A percentile compares a stretch with the other conserved stretches of the same genome.
Evolutionary conservation across 2,888 invertebrate genomes (phyloP).

Genomic region (Agapetus fuscipes): DNA sequence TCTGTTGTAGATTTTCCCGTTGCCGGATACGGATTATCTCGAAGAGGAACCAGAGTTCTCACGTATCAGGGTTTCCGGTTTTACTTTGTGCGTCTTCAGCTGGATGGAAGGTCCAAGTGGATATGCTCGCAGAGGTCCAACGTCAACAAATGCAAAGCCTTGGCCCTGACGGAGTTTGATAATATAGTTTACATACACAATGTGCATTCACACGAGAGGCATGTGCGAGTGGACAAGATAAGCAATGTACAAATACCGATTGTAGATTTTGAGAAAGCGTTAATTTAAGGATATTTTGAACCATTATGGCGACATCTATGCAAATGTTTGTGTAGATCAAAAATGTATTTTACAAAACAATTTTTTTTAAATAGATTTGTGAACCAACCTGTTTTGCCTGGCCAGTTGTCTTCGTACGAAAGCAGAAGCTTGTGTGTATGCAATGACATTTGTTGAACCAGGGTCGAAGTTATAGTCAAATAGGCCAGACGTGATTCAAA

Average conservation of each 20-base stretch:
- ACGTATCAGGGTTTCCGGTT: slow-evolving; percentile 11
- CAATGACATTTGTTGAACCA: too few relatives aligned
- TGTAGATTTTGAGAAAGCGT: slow-evolving; percentile 8
- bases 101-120: slow-evolving; percentile 10
- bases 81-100: slow-evolving; percentile 9
- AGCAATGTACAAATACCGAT: slow-evolving; percentile 9
- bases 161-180: slow-evolving; percentile 10
- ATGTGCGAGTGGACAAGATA: not conserved
- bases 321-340: too few relatives aligned
- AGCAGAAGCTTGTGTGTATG: too few relatives aligned
- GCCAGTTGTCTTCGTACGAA: too few relatives aligned
- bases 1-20: slow-evolving; percentile 2
- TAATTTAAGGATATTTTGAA: too few relatives aligned
- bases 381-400: too few relatives aligned
- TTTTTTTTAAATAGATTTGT: too few relatives aligned
- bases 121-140: slow-evolving; percentile 13
- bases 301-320: too few relatives aligned
- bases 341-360: too few relatives aligned
- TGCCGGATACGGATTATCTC: slow-evolving; percentile 11
- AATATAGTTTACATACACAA: slow-evolving; percentile 10
- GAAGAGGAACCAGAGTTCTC: slow-evolving; percentile 8
- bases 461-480: too few relatives aligned
- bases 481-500: too few relatives aligned
- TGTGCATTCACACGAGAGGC: slow-evolving; percentile 6
- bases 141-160: slow-evolving; percentile 10